phyloP scores from a whole-genome alignment of 1,140 invertebrate species.

The Lutraria rhynchaena region DNA sequence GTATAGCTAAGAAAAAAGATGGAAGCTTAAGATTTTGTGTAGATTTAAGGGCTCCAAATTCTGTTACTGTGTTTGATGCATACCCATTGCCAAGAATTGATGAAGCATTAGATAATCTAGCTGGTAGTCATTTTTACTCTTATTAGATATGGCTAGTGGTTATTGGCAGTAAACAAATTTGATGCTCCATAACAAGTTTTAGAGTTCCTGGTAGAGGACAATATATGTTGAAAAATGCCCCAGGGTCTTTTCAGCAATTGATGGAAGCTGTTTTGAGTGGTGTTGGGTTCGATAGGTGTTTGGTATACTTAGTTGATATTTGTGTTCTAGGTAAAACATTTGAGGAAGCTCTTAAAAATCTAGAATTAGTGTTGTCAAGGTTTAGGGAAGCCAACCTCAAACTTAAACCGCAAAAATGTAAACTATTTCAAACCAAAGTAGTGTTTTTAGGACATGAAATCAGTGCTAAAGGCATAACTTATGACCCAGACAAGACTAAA shows the following conservation, averaged over 20 bases:
- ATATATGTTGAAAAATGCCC: too few relatives aligned
- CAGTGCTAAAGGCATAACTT: too few relatives aligned
- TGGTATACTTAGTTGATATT: too few relatives aligned
- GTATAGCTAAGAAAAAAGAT: conserved; percentile 82
- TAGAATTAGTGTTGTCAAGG: conserved; percentile 10
- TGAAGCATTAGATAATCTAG: too few relatives aligned
- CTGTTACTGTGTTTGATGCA: conserved; percentile 55
- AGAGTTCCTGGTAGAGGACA: too few relatives aligned
- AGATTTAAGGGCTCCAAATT: conserved; percentile 81
- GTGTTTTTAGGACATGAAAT: conserved; percentile 31
- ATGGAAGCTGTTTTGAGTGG: too few relatives aligned
- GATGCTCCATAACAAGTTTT: conserved; percentile 51
- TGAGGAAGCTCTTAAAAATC: conserved; percentile 15
- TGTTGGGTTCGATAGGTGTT: too few relatives aligned
- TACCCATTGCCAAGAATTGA: conserved; percentile 44
- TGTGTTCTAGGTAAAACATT: too few relatives aligned
- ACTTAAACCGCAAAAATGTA: conserved; percentile 5
- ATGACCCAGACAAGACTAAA: too few relatives aligned
- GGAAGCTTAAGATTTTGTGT: conserved; percentile 83
- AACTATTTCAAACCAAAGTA: too few relatives aligned
- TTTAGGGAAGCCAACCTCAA: conserved; percentile 26
- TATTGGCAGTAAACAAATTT: conserved; percentile 45
- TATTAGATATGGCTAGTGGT: conserved; percentile 40
- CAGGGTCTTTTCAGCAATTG: too few relatives aligned
- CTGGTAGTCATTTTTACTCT: conserved; percentile 23